These are phyloP conservation scores for Axis porcinus DNA, from an alignment of 2,113 vertebrate genomes.

Conservation along the genomic window DNA sequence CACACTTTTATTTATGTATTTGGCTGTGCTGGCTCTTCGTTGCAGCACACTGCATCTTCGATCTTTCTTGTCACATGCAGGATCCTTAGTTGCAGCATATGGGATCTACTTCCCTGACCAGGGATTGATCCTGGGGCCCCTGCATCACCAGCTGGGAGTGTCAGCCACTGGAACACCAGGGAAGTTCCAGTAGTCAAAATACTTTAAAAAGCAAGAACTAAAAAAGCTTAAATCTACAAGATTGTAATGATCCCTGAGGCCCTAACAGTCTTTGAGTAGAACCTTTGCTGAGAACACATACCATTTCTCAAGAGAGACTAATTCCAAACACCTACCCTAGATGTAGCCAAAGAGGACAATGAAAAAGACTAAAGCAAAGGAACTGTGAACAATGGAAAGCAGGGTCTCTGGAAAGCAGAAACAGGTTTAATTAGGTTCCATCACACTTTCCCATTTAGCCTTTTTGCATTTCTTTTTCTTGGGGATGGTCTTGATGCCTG, in stretches of 20 bases:
- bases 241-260: background rate
- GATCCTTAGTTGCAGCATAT: background rate
- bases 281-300: background rate
- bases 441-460: background rate
- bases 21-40: background rate
- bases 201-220: background rate
- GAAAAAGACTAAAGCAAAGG: background rate
- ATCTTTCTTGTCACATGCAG: background rate
- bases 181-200: background rate
- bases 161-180: background rate
- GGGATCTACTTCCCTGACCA: background rate
- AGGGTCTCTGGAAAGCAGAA: background rate
- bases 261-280: background rate
- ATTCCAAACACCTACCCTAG: background rate
- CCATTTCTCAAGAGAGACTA: background rate
- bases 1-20: background rate
- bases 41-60: background rate
- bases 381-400: background rate
- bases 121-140: background rate
- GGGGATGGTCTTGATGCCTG: background rate
- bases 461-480: background rate
- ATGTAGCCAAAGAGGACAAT: background rate
- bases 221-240: background rate
- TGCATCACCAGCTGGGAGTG: background rate
- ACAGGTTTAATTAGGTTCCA: background rate